Conservation (phyloP, 2,888 invertebrate genomes). For the Scotopteryx bipunctaria region DNA sequence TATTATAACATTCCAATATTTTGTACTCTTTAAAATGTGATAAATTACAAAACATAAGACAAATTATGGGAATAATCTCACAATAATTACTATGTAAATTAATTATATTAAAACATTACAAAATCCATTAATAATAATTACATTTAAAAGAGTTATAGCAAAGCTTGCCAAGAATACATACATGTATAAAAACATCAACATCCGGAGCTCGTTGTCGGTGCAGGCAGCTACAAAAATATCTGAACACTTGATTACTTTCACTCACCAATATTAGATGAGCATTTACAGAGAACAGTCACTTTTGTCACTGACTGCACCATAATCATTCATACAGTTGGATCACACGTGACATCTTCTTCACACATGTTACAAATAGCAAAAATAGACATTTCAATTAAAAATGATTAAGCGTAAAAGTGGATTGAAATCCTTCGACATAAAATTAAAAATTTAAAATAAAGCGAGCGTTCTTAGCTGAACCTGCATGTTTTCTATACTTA, state of each 20-base stretch:
- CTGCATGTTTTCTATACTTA: conserved; percentile 2
- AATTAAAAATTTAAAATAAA: conserved; percentile 24
- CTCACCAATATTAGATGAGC: conserved; percentile 2
- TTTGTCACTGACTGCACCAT: conserved; percentile 32
- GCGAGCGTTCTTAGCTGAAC: conserved; percentile 9
- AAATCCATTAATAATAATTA: conserved; percentile 75
- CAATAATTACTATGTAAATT: conserved; percentile 80
- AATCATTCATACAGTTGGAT: conserved; percentile 13
- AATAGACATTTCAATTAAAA: conserved; percentile 28
- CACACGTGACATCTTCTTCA: conserved; percentile 13
- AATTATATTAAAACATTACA: conserved; percentile 80
- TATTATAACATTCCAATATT: conserved; percentile 83
- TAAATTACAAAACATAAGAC: conserved; percentile 81
- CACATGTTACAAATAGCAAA: conserved; percentile 21
- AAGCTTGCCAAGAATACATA: conserved; percentile 69
- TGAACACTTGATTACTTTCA: conserved; percentile 26
- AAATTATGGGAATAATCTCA: conserved; percentile 69
- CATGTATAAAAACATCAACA: conserved; percentile 61
- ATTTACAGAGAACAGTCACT: conserved; percentile 26
- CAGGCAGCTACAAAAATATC: conserved; percentile 40
- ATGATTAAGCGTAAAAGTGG: conserved; percentile 32
- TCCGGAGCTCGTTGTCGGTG: conserved; percentile 45
- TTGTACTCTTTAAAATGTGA: conserved; percentile 82
- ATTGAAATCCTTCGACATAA: conserved; percentile 18
- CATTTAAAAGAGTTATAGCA: conserved; percentile 76